Evolutionary conservation across 2,797 vertebrate species (phyloP), one percentile per base, ranked within the genome.

Genomic region (Microctenopoma steveboyesi): DNA sequence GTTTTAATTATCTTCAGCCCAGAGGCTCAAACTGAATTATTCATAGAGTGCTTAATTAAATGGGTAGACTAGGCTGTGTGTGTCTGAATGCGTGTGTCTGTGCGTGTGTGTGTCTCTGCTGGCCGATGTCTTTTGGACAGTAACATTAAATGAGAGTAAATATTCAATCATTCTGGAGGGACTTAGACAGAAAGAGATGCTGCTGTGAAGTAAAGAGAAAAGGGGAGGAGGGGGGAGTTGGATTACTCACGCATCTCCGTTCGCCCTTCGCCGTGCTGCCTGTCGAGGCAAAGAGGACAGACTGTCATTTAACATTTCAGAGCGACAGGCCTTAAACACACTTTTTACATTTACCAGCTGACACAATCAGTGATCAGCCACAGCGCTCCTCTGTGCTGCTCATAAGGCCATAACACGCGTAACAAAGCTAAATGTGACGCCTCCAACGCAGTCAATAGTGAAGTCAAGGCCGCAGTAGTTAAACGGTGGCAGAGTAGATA

Each of bases 1-100:
- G 73, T 92, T 93, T 93, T 93, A 93, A 94, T 95, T 94, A 93
- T 93, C 92, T 93, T 82, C 90, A 90, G 90, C 93, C 93, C 92
- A 87, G 89, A 91, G 92, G 93, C 92, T 91, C 77, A 74, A 87
- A 81, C 81, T 94, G 92, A 94, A 94, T 95, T 89, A 95, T 94
- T 93, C 92, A 94, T 92, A 78, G 78, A 84, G 86, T 78, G 81
- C 89, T 93, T 94, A 94, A 95, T 95, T 93, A 94, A 95, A 94
- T 91, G 90, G 91, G 89, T 90, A 88, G 88, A 87, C 85, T 76
- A 64, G 83, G 60, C 75, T 37, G 72, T 77, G 71, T 75, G 54
- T 56, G 35, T 65, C 62, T 64, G 55, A 65, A 74, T 85, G 74
- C 45, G 56, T 68, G 35, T 51, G 66, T 71, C 67, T 79, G 71